Evolutionary conservation across 2,888 invertebrate genomes (phyloP), one percentile per base, ranked within the genome.

Genomic region (Spilosoma lubricipeda): DNA sequence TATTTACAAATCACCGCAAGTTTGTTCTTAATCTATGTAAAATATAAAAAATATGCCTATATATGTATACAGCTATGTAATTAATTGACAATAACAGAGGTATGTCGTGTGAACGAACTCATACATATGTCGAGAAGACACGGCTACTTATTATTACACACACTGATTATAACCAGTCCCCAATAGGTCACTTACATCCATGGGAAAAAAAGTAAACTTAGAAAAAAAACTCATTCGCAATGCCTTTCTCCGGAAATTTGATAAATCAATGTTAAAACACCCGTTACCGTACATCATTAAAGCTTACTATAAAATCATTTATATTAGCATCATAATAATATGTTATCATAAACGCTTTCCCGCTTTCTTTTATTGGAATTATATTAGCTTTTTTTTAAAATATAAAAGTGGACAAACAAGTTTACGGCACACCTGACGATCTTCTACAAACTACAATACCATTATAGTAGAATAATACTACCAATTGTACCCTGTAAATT

Each of bases 181-280:
- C n/a, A 15, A 71, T 65, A 18, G 45, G 33, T 39, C 64, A 48
- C 63, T 45, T 71, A 45, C 23, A 52, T 5, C 20, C 74, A 70
- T 82, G 79, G 64, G 79, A 81, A 71, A 73, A 70, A 30, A 48
- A 15, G 68, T 59, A 42, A 70, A 67, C 45, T 67, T 27, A 42
- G n/a, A 39, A 67, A 66, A 67, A 67, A 67, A 67, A 67, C 67
- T 67, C 67, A 67, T 64, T 52, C 64, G 70, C 77, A 20, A 70
- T 42, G 7, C 56, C 52, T 70, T 63, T 69, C 45, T 76, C 74
- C 77, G 77, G 78, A 80, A 72, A 73, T 52, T 78, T 59, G 39
- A 63, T 59, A 77, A 74, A 77, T 74, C 77, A 67, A 73, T 72
- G 74, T 76, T 76, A 63, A 27, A 48, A 69, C 80, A 78, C 73